A percentile compares a stretch with the other conserved stretches of the same genome.
phyloP scores from a whole-genome alignment of 2,113 vertebrate genomes.

The Vulpes vulpes region DNA sequence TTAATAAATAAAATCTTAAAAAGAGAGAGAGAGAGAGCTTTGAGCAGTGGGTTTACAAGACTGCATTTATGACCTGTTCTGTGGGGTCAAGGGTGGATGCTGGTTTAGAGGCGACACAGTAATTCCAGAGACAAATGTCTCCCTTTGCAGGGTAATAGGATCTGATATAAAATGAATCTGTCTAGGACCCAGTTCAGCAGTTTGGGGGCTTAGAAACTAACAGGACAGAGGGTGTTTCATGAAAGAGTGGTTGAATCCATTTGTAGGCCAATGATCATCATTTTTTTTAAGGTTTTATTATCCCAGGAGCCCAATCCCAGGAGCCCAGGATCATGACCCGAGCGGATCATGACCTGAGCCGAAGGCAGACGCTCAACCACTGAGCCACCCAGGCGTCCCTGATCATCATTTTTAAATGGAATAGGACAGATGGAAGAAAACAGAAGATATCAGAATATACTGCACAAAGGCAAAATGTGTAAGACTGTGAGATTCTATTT shows the following conservation, averaged over 20 bases:
- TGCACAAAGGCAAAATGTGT: background rate
- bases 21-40: background rate
- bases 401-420: constrained; percentile 20
- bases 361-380: too few relatives aligned
- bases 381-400: too few relatives aligned
- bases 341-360: too few relatives aligned
- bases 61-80: background rate
- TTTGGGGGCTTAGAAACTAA: constrained; percentile 13
- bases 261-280: background rate
- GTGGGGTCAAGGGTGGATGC: background rate
- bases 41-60: background rate
- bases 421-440: constrained; percentile 13
- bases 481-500: constrained; percentile 46
- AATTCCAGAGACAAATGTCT: constrained; percentile 24
- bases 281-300: background rate
- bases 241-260: background rate
- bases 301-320: too few relatives aligned
- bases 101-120: background rate
- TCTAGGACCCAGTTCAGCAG: background rate
- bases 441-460: constrained; percentile 6
- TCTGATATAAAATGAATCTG: constrained; percentile 45
- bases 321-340: too few relatives aligned
- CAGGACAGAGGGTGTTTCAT: background rate
- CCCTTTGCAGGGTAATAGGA: background rate
- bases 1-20: too few relatives aligned